These are phyloP conservation scores for Zaprionus taronus DNA, from an alignment of 1,140 invertebrate species.

Conservation along the genomic window DNA sequence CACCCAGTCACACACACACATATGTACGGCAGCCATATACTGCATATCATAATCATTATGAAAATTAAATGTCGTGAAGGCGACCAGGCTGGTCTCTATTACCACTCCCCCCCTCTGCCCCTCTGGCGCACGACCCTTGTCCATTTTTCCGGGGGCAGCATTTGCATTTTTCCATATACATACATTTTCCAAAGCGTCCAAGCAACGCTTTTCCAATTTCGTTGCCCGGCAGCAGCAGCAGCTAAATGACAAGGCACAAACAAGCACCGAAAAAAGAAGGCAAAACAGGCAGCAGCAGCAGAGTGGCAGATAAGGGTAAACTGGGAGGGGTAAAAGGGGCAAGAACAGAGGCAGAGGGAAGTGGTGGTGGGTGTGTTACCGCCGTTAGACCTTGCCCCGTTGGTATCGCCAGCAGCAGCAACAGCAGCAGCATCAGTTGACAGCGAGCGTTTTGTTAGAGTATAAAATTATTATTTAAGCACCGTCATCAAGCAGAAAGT, in stretches of 20 bases:
- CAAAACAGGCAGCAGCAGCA: slow-evolving; percentile 31
- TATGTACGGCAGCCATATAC: slow-evolving; percentile 22
- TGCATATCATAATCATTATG: slow-evolving; percentile 80
- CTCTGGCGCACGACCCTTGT: neutral
- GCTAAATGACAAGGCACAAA: slow-evolving; percentile 71
- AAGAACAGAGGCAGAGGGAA: slow-evolving; percentile 22
- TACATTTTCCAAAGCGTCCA: slow-evolving; percentile 46
- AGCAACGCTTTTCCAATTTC: slow-evolving; percentile 69
- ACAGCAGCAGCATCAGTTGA: slow-evolving; percentile 28
- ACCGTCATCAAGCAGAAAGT: slow-evolving; percentile 83
- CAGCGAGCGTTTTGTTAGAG: slow-evolving; percentile 68
- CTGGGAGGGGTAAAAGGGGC: slow-evolving; percentile 18
- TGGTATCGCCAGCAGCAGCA: slow-evolving; percentile 48
- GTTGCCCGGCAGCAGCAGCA: slow-evolving; percentile 43
- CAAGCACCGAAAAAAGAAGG: slow-evolving; percentile 38
- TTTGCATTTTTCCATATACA: slow-evolving; percentile 78
- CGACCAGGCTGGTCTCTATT: slow-evolving; percentile 60
- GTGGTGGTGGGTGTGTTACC: neutral
- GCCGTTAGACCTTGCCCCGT: neutral
- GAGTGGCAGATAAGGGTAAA: slow-evolving; percentile 32
- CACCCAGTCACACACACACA: neutral
- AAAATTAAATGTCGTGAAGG: slow-evolving; percentile 83
- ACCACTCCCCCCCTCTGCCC: neutral
- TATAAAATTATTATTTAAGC: slow-evolving; percentile 84
- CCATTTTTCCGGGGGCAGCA: slow-evolving; percentile 39